These are phyloP conservation scores for Enoplosus armatus DNA, from an alignment of 2,797 vertebrate species.

Conservation along the genomic window DNA sequence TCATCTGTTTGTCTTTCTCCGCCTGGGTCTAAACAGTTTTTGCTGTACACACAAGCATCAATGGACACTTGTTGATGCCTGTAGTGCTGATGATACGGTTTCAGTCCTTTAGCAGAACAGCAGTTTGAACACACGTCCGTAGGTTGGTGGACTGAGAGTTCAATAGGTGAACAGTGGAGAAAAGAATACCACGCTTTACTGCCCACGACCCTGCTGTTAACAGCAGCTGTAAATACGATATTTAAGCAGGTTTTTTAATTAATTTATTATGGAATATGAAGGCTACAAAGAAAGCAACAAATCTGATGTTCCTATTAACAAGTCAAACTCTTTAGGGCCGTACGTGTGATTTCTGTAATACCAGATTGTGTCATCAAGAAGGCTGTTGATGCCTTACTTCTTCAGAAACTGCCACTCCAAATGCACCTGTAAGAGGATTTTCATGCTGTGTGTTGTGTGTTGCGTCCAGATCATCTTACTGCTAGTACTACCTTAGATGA, in stretches of 20 bases:
- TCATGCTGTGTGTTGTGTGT: conserved; percentile 21
- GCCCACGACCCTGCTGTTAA: background rate
- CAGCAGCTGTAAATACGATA: background rate
- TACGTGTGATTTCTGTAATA: background rate
- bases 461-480: conserved; percentile 44
- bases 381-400: background rate
- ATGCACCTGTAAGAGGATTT: conserved; percentile 30
- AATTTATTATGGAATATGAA: background rate
- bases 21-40: conserved; percentile 1
- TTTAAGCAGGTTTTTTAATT: background rate
- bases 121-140: background rate
- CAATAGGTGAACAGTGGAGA: conserved; percentile 13
- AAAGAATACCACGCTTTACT: background rate
- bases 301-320: background rate
- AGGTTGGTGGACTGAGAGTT: conserved; percentile 9
- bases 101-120: background rate
- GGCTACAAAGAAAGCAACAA: background rate
- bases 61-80: conserved; percentile 54
- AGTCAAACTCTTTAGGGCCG: background rate
- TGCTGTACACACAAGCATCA: background rate
- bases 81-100: conserved; percentile 13
- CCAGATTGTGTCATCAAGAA: background rate
- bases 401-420: background rate
- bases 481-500: conserved; percentile 18
- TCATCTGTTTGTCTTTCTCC: conserved; percentile 3